phyloP scores from a whole-genome alignment of 2,888 invertebrate species.

The Byasa hedistus region DNA sequence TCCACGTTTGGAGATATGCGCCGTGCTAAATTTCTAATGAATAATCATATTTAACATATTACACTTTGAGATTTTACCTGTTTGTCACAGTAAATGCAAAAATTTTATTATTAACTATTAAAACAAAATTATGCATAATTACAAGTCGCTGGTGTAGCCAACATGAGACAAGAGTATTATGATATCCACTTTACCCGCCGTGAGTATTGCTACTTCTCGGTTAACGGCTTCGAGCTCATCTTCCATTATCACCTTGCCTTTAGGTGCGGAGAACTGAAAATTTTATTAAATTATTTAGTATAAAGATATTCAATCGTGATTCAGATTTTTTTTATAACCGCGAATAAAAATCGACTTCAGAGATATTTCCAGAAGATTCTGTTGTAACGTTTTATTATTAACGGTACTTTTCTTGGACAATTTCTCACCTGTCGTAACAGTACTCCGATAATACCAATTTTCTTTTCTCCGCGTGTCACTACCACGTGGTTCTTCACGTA shows the following conservation, averaged over 20 bases:
- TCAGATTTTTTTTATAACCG: no score
- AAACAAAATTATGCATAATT: slow-evolving; percentile 34
- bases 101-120: no score
- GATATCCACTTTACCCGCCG: slow-evolving; percentile 84
- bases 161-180: slow-evolving; percentile 92
- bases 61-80: neutral
- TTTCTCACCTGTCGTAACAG: slow-evolving; percentile 69
- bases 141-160: slow-evolving; percentile 76
- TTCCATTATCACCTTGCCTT: slow-evolving; percentile 83
- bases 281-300: no score
- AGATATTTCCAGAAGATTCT: no score
- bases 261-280: slow-evolving; percentile 82
- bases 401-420: slow-evolving; percentile 30
- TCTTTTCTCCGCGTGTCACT: slow-evolving; percentile 80
- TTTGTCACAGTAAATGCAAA: neutral
- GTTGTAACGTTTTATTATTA: no score
- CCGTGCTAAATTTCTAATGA: slow-evolving; percentile 80
- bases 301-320: no score
- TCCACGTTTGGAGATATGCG: slow-evolving; percentile 84
- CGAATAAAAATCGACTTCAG: no score
- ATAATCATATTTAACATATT: neutral
- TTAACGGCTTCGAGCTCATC: slow-evolving; percentile 84
- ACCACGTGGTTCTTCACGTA: slow-evolving; percentile 83
- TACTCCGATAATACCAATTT: slow-evolving; percentile 90
- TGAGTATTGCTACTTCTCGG: slow-evolving; percentile 83